Base-by-base conservation (phyloP, 2,113 vertebrate species). In the Otus sunia region DNA sequence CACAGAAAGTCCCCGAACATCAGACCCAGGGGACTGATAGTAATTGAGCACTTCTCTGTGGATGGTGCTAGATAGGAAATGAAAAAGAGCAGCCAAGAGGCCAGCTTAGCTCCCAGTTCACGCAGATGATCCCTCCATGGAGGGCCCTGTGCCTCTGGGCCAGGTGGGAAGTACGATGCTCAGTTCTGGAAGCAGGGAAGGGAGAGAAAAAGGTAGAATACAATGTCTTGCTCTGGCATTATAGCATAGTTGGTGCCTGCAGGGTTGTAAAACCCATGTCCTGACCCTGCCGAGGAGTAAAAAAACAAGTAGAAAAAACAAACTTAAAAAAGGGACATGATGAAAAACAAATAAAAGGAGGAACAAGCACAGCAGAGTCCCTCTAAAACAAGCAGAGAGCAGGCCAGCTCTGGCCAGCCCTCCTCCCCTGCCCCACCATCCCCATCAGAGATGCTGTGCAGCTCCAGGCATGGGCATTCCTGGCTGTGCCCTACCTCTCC, bases 291-390 rank as follows among this genome's bases (percentile, higher is more conserved):
- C 79, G 89, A 79, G 74, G 92, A 84, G 15, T 41, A 25, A 66
- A 86, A 34, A 85, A 74, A 32, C 12, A 88, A 78, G 74, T 19
- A 88, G 49, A 82, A 78, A 83, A 88, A 58, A 20, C 5, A 82
- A 37, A 63, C n/a, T 73, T 66, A 6, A 73, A 63, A 92, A 64
- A 78, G 59, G 10, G 8, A 84, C 78, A 89, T 0, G 16, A 69
- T 68, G 37, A 91, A 81, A 92, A 95, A 85, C 69, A 96, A 96
- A 95, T 43, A 75, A 78, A 90, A 88, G 36, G 50, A 82, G 22
- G 52, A 92, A 90, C 18, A 52, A 90, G 69, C 49, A 78, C 58
- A 64, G 71, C 34, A 76, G 36, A 8, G 4, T 60, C 58, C 27
- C 66, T 94, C 56, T 75, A 43, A 92, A 89, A 59, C 9, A 49